Evolutionary conservation across 2,113 vertebrate species (phyloP), one percentile per base, ranked within the genome.

Genomic region (Nothoprocta pentlandii): DNA sequence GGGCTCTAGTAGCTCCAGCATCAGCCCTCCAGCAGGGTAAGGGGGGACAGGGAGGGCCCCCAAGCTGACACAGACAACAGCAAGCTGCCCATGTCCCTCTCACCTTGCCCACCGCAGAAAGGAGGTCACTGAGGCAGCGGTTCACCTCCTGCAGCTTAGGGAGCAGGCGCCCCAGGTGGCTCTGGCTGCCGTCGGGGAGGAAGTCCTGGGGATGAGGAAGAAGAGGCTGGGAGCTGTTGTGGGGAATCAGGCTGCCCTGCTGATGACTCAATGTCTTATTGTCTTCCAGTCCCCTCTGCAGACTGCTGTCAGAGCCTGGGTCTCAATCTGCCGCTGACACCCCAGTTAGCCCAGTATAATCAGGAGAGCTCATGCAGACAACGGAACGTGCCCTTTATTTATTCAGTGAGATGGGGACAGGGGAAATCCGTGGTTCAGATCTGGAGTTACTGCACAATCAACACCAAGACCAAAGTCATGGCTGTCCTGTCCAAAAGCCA

Each of bases 111-210:
- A 98, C 95, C 2, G 97, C 95, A n/a, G 98, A 97, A 54, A 99
- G 98, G 25, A 99, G 98, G 69, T 99, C 98, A 64, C 96, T 96
- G 75, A 99, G 98, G 95, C 98, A 99, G 56, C 97, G 98, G 91
- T 98, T 99, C 89, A 99, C 98, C 87, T 99, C 99, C 95, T 99
- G 99, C 6, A 99, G 95, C 96, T 98, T 99, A 68, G 99, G 99
- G 71, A 99, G 96, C 36, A 99, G 96, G 74, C 16, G 68, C 32
- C 97, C 98, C 96, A 99, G 96, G 3, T 97, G 97, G 90, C 92
- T 97, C 69, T 97, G 97, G 89, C 87, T 93, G 41, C 97, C 97
- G n/a, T 98, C 98, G 25, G 96, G 74, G 64, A 98, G 96, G 44
- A 97, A 97, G 82, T 98, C 98, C 99, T 99, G 94, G 30, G 22